Conservation (phyloP, 2,113 vertebrate species). For the Halichoeres trimaculatus region DNA sequence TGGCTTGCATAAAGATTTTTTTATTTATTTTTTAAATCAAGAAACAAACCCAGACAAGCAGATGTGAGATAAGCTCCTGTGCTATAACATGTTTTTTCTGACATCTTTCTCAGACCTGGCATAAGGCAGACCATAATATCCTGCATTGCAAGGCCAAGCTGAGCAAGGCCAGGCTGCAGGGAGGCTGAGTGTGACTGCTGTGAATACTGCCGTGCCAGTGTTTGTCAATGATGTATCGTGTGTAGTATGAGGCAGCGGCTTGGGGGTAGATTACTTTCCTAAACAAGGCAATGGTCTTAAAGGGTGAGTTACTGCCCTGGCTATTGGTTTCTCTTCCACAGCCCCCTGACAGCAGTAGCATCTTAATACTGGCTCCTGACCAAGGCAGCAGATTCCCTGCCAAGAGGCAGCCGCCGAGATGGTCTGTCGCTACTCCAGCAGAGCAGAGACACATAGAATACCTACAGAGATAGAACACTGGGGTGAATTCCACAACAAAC, state of each 20-base stretch:
- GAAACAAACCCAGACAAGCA: conserved; percentile 15
- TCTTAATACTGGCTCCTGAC: conserved; percentile 70
- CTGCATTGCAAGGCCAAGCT: conserved; percentile 39
- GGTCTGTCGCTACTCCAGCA: conserved; percentile 32
- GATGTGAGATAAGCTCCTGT: not conserved
- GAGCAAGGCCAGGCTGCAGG: conserved; percentile 28
- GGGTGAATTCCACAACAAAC: conserved; percentile 15
- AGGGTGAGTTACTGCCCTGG: conserved; percentile 67
- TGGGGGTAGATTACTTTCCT: conserved; percentile 69
- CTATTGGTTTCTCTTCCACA: conserved; percentile 62
- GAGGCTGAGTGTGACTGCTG: conserved; percentile 49
- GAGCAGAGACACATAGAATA: conserved; percentile 27
- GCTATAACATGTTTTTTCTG: conserved; percentile 14
- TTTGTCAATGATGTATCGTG: conserved; percentile 74
- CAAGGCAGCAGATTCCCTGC: conserved; percentile 54
- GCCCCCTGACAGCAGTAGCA: conserved; percentile 70
- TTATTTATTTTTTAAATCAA: not conserved
- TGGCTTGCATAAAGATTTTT: conserved; percentile 31
- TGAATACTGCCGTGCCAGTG: conserved; percentile 61
- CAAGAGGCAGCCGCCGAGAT: conserved; percentile 64
- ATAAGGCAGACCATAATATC: conserved; percentile 29
- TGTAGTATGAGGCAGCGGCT: conserved; percentile 56
- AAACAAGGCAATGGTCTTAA: conserved; percentile 66
- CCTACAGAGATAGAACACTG: not conserved
- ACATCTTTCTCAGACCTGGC: conserved; percentile 15